These are phyloP conservation scores for Steromphala cineraria DNA, from an alignment of 2,888 invertebrate genomes.

Conservation along the genomic window DNA sequence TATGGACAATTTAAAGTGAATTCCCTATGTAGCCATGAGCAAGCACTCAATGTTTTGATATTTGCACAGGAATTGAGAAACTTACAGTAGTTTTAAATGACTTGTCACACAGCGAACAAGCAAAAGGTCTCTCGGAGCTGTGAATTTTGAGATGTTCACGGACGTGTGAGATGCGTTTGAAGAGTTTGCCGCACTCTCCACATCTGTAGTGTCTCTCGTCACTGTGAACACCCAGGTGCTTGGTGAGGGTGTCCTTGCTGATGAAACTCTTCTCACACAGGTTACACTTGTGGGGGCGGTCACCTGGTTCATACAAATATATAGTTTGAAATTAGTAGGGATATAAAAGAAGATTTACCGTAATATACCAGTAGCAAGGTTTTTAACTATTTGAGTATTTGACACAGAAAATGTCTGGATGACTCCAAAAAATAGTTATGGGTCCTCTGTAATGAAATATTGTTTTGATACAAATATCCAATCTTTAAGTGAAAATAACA, in stretches of 20 bases:
- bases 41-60: background rate
- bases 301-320: constrained; percentile 50
- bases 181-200: constrained; percentile 74
- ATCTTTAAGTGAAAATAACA: too few relatives aligned
- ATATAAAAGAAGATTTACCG: too few relatives aligned
- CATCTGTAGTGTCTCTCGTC: constrained; percentile 71
- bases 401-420: too few relatives aligned
- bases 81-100: constrained; percentile 72
- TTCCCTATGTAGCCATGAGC: background rate
- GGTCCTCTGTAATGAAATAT: too few relatives aligned
- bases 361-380: too few relatives aligned
- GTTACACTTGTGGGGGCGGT: constrained; percentile 65
- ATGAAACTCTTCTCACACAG: constrained; percentile 68
- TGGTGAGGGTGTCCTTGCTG: constrained; percentile 67
- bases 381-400: too few relatives aligned
- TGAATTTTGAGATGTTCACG: constrained; percentile 72
- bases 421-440: too few relatives aligned
- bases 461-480: too few relatives aligned
- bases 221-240: constrained; percentile 69
- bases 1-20: too few relatives aligned
- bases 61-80: background rate
- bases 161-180: constrained; percentile 72
- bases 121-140: constrained; percentile 63
- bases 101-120: constrained; percentile 69
- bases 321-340: too few relatives aligned